Evolutionary conservation across 2,888 invertebrate genomes (phyloP).

Genomic region (Pseudoips prasinana): DNA sequence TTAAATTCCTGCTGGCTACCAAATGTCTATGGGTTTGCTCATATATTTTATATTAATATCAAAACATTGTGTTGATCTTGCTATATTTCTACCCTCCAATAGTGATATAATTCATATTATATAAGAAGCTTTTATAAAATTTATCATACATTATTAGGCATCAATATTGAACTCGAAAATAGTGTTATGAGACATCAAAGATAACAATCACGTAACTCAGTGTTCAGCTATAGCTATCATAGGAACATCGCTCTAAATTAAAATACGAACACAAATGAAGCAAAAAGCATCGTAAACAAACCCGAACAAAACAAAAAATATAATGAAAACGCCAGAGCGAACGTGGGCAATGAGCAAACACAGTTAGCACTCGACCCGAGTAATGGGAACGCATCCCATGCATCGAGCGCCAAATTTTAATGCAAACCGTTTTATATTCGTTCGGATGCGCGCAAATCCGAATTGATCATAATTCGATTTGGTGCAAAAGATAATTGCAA

Average conservation of each 20-base stretch:
- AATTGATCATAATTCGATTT: slow-evolving; percentile 83
- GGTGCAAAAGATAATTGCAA: slow-evolving; percentile 79
- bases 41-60: too few relatives aligned
- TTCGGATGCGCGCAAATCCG: slow-evolving; percentile 80
- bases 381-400: slow-evolving; percentile 79
- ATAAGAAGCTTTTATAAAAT: too few relatives aligned
- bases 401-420: slow-evolving; percentile 79
- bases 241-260: slow-evolving; percentile 20
- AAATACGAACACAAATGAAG: slow-evolving; percentile 39
- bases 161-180: too few relatives aligned
- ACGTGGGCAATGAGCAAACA: slow-evolving; percentile 60
- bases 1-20: too few relatives aligned
- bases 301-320: slow-evolving; percentile 46
- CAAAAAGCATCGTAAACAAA: slow-evolving; percentile 51
- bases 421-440: slow-evolving; percentile 82
- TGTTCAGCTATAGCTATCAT: too few relatives aligned
- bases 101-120: too few relatives aligned
- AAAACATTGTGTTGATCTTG: too few relatives aligned
- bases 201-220: too few relatives aligned
- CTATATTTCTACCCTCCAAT: too few relatives aligned
- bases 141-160: too few relatives aligned
- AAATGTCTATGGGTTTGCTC: too few relatives aligned
- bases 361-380: slow-evolving; percentile 62
- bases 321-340: slow-evolving; percentile 54
- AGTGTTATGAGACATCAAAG: too few relatives aligned